These are phyloP conservation scores for Neomonachus schauinslandi DNA, from an alignment of 2,113 vertebrate genomes.

Conservation along the genomic window DNA sequence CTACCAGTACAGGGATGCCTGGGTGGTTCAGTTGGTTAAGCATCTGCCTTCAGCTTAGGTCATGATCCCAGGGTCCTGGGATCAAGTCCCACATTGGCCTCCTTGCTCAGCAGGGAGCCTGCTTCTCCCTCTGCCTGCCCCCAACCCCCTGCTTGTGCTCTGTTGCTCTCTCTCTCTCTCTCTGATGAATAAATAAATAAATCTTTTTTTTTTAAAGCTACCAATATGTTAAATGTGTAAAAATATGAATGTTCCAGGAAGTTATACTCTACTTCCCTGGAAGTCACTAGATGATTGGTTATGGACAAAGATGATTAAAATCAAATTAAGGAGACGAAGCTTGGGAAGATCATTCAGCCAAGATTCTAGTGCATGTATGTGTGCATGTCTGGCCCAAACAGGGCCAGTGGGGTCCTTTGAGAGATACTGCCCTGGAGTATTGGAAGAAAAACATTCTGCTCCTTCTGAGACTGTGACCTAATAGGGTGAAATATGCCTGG, in stretches of 20 bases:
- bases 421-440: neutral
- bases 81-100: too few species aligned
- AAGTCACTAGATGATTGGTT: conserved; percentile 64
- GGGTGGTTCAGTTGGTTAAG: too few species aligned
- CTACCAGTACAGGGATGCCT: conserved; percentile 35
- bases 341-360: conserved; percentile 43
- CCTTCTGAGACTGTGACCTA: neutral
- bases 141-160: too few species aligned
- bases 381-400: neutral
- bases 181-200: too few species aligned
- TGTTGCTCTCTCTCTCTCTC: too few species aligned
- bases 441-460: neutral
- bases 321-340: conserved; percentile 63
- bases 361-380: neutral
- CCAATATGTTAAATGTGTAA: conserved; percentile 70
- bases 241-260: conserved; percentile 67
- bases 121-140: too few species aligned
- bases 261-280: conserved; percentile 63
- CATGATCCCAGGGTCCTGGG: too few species aligned
- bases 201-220: conserved; percentile 11
- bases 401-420: neutral
- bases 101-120: too few species aligned
- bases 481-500: neutral
- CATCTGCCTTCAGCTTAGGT: too few species aligned
- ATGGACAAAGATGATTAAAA: conserved; percentile 73